Evolutionary conservation across 2,113 vertebrate genomes (phyloP), one percentile per base, ranked within the genome.

Genomic region (Notothenia rossii): DNA sequence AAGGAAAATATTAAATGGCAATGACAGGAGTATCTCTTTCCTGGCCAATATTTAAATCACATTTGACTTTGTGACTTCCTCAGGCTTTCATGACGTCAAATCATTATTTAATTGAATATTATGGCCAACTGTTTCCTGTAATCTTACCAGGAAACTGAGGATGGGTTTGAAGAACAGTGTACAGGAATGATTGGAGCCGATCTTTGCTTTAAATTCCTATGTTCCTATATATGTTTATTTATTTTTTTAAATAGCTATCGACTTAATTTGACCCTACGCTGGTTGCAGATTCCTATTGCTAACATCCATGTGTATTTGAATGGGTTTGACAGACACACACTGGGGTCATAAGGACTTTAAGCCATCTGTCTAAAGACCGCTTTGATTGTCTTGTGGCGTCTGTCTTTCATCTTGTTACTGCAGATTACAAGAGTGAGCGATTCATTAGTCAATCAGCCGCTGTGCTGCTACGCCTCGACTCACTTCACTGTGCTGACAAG

Each of bases 331-430:
- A 61, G 46, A 43, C 64, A 54, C 50, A 64, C 49, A 55, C 36
- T 15, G 33, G 51, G 43, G 45, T 25, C 58, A 65, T 46, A 70
- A 74, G 33, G 71, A 74, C 50, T 9, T 20, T 8, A 80, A 64
- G 9, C 58, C 73, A 72, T 70, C 72, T 77, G 81, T 84, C 63
- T 69, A 9, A 77, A 77, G 45, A 5, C 10, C 1, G 33, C 58
- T 79, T 54, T 15, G 17, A 36, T 61, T 49, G 55, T 17, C 55
- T 67, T 0, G 59, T 10, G 72, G 67, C 15, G 3, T 60, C 45
- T 62, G 40, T 46, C 43, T 74, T 74, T 75, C 58, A 77, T 82
- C 50, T 64, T 22, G 29, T 77, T 69, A 75, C 48, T 45, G 2
- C 45, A 70, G 54, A 73, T 82, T 63, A 62, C 4, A 0, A 72